Evolutionary conservation across 2,888 invertebrate genomes (phyloP), one percentile per base, ranked within the genome.

Genomic region (Ochropleura leucogaster): DNA sequence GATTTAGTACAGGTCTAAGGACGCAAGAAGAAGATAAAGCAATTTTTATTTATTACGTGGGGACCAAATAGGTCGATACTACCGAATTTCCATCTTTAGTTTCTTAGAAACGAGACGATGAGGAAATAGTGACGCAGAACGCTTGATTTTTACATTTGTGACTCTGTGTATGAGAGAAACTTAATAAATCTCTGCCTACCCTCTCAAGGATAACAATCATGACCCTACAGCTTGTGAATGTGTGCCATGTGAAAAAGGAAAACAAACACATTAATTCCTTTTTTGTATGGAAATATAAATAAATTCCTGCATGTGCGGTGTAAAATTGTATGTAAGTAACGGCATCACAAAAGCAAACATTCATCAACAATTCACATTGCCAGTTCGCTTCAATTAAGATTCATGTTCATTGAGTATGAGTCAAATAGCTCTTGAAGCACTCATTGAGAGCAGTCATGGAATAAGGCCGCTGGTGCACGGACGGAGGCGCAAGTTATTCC

Each of bases 351-450:
- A 84, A 77, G 74, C 76, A 74, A 77, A 82, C 84, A 86, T 88
- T 89, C 84, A 87, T 90, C 89, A 91, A 88, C 89, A 89, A 90
- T 91, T 88, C 87, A 86, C 87, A 89, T 90, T 90, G 87, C 86
- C 87, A 90, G 90, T 91, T 91, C 90, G 89, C 87, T 92, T 93
- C 94, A 94, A 95, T 96, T 95, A 94, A 93, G 93, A 92, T 92
- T 92, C 93, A 94, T 95, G 92, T 93, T 94, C 94, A 95, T 95
- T 95, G 94, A 95, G 91, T 87, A 84, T 95, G 95, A 95, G 92
- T 95, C 95, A 94, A 89, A 90, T 87, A 90, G 89, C 86, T 85
- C 85, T 84, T 77, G 74, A 72, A 71, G 79, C 88, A 87, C 90
- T 92, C 95, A 95, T 95, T 95, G 94, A 95, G 93, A 91, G 88